Conservation (phyloP, 1,140 invertebrate species). For the Cylas formicarius region DNA sequence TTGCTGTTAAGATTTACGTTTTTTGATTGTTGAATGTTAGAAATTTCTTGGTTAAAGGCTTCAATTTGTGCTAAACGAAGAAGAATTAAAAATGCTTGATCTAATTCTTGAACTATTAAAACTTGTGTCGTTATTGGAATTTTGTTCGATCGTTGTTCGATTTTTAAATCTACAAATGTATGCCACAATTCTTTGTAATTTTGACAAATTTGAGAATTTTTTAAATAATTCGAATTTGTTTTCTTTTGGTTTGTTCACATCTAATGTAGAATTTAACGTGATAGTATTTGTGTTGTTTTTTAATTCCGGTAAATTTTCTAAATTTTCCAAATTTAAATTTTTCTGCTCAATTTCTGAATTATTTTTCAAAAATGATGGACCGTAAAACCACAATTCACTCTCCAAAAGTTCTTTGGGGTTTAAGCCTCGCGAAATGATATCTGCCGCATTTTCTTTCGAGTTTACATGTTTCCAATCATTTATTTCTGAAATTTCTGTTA, state of each 20-base stretch:
- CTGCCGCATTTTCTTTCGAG: slow-evolving; percentile 39
- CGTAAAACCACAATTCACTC: slow-evolving; percentile 37
- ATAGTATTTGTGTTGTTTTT: too few species aligned
- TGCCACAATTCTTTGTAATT: slow-evolving; percentile 13
- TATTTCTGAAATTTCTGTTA: slow-evolving; percentile 30
- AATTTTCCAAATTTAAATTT: too few species aligned
- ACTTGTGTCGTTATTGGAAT: not conserved
- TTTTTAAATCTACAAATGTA: slow-evolving; percentile 11
- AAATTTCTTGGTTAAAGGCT: slow-evolving; percentile 10
- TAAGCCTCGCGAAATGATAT: slow-evolving; percentile 41
- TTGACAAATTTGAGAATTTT: slow-evolving; percentile 11
- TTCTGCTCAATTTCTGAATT: slow-evolving; percentile 11
- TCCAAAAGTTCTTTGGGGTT: slow-evolving; percentile 20
- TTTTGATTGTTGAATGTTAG: slow-evolving; percentile 6
- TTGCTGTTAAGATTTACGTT: slow-evolving; percentile 7
- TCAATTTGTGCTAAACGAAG: slow-evolving; percentile 13
- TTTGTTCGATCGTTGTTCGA: not conserved
- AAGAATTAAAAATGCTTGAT: not conserved
- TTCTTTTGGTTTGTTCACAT: not conserved
- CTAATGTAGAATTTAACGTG: too few species aligned
- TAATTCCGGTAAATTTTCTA: too few species aligned
- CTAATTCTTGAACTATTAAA: slow-evolving; percentile 6
- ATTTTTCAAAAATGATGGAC: slow-evolving; percentile 27
- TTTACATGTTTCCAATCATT: slow-evolving; percentile 37
- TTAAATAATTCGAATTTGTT: slow-evolving; percentile 19